Conservation (phyloP, 2,888 invertebrate genomes). For the Calliphora vomitoria region DNA sequence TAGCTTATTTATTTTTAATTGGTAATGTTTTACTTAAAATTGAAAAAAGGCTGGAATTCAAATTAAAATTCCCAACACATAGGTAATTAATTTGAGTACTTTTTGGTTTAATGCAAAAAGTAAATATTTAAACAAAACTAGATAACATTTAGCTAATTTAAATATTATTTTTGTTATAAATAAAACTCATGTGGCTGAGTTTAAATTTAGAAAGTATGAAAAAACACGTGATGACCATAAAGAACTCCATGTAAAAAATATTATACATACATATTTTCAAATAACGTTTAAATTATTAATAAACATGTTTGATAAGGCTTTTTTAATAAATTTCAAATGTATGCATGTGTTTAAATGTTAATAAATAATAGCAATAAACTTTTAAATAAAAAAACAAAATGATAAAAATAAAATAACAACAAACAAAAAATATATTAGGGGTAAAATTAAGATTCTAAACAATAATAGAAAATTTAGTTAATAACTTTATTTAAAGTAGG, state of each 20-base stretch:
- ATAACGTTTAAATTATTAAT: constrained; percentile 16
- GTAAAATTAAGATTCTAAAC: not conserved
- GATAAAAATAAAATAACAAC: no score
- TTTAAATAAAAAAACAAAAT: constrained; percentile 31
- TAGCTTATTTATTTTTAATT: no score
- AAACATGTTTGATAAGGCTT: constrained; percentile 25
- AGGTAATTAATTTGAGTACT: no score
- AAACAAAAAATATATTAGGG: not conserved
- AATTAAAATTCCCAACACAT: no score
- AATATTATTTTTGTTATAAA: not conserved
- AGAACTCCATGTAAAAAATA: not conserved
- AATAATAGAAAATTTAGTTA: no score
- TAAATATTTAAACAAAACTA: constrained; percentile 9
- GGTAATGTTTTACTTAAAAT: no score
- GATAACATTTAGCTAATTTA: not conserved
- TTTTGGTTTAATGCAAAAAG: no score
- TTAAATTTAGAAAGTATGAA: constrained; percentile 16
- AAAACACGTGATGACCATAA: constrained; percentile 22
- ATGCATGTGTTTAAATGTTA: not conserved
- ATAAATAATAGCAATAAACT: constrained; percentile 14
- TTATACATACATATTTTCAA: not conserved
- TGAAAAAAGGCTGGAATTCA: no score
- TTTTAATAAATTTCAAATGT: not conserved
- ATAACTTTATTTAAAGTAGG: no score
- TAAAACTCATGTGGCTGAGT: not conserved